Evolutionary conservation across 2,113 vertebrate genomes (phyloP), one percentile per base, ranked within the genome.

Genomic region (Rutilus rutilus): DNA sequence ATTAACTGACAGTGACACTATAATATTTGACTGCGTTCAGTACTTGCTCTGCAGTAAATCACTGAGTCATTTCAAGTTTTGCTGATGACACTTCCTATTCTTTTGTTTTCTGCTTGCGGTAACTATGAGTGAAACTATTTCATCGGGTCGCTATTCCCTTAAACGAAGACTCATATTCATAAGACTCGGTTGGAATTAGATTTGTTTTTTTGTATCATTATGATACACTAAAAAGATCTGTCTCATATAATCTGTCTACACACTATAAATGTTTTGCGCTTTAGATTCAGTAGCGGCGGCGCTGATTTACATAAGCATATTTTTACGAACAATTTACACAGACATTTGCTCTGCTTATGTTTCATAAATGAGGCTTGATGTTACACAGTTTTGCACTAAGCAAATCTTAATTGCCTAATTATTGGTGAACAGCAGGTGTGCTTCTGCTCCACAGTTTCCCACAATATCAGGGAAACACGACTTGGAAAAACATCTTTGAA

Each of bases 341-440:
- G 67, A 71, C 10, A 42, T 78, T 42, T 36, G 4, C 30, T 57
- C 15, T 21, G 8, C 27, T 77, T 1, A 30, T 77, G 36, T 71
- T 71, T 42, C 36, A 11, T 42, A 36, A 73, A 42, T 12, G 21
- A n/a, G 36, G 69, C 36, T 73, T 73, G 69, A 73, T 73, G 36
- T 73, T 73, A 85, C 67, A 33, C 9, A 47, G 69, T 76, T 12
- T 50, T 67, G 45, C 36, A 67, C 75, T n/a, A 69, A 15, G 21
- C 39, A 54, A 36, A 47, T 50, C 39, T 67, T 87, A 84, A 85
- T 80, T 83, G 80, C 71, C 62, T 57, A 21, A 62, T 77, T 60
- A 10, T 47, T 52, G 42, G 78, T 45, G 57, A 59, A 71, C 52
- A 65, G 39, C 79, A 82, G 88, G 85, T 64, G 57, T 39, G 42